phyloP scores from a whole-genome alignment of 2,113 vertebrate genomes.

The Casuarius casuarius region DNA sequence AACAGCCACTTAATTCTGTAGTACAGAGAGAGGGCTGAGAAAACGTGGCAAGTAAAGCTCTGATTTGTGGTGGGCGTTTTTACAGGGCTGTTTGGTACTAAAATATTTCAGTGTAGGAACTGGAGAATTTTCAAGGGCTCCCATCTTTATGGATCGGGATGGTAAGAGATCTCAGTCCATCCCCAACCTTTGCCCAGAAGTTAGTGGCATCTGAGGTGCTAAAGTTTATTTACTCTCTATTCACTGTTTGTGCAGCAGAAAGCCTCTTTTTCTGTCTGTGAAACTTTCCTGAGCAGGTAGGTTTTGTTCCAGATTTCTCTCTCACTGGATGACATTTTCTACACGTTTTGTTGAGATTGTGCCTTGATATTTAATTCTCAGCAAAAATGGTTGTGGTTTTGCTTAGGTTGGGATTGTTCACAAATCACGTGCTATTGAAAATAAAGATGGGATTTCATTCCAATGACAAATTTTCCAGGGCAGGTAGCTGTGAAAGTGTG shows the following conservation, averaged over 20 bases:
- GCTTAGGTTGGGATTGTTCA: background rate
- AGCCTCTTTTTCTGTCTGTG: background rate
- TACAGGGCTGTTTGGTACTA: slow-evolving; percentile 20
- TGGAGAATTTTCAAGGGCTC: slow-evolving; percentile 32
- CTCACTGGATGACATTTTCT: background rate
- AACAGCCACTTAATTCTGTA: slow-evolving; percentile 32
- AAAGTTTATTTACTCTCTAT: background rate
- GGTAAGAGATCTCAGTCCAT: background rate
- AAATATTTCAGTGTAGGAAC: slow-evolving; percentile 49
- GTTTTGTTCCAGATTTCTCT: background rate
- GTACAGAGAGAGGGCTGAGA: slow-evolving; percentile 40
- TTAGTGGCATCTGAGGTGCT: background rate
- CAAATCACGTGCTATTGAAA: background rate
- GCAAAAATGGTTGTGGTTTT: background rate
- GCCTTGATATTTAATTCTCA: background rate
- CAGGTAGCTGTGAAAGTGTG: background rate
- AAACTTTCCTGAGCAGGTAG: background rate
- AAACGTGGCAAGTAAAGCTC: slow-evolving; percentile 47
- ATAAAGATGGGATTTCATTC: background rate
- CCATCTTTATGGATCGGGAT: slow-evolving; percentile 22
- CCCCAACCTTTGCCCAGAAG: background rate
- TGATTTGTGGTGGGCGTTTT: slow-evolving; percentile 37
- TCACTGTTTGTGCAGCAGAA: background rate
- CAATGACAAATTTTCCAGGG: background rate
- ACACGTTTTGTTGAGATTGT: background rate